These are phyloP conservation scores for Nettapus auritus DNA, from an alignment of 2,113 vertebrate species.

Conservation along the genomic window DNA sequence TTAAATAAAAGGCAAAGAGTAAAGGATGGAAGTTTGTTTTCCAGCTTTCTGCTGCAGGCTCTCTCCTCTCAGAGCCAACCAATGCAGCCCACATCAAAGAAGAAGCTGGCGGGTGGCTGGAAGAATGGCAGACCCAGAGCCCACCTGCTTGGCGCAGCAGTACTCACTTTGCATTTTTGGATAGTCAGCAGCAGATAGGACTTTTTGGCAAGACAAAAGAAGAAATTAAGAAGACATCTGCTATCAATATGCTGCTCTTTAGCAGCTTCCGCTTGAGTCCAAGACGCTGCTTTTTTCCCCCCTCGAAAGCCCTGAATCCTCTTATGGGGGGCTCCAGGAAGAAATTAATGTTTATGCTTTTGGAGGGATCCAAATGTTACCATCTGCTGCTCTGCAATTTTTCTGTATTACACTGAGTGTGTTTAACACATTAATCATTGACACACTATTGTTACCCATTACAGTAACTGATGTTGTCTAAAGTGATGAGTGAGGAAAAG, in stretches of 20 bases:
- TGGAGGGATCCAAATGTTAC: not conserved
- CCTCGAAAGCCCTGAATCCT: not conserved
- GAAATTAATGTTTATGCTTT: not conserved
- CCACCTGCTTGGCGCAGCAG: not conserved
- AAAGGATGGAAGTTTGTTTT: not conserved
- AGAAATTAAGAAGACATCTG: not conserved
- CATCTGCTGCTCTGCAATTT: not conserved
- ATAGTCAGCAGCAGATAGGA: not conserved
- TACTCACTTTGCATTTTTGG: not conserved
- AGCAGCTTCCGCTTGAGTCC: not conserved
- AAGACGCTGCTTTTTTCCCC: rapidly evolving
- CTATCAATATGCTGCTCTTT: not conserved
- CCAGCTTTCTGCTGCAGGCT: not conserved
- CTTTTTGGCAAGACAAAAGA: not conserved
- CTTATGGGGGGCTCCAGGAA: not conserved
- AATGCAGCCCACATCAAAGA: rapidly evolving
- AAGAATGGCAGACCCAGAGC: not conserved
- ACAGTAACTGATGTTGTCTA: not conserved
- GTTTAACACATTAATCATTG: not conserved
- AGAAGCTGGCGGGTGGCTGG: not conserved
- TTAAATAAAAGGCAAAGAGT: not conserved
- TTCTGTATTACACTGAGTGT: not conserved
- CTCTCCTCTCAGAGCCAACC: not conserved
- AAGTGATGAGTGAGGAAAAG: not conserved
- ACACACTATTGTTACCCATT: not conserved